A percentile compares a stretch with the other conserved stretches of the same genome.
Conservation (phyloP, 2,797 vertebrate genomes). For the Melanotaenia pygmaea region DNA sequence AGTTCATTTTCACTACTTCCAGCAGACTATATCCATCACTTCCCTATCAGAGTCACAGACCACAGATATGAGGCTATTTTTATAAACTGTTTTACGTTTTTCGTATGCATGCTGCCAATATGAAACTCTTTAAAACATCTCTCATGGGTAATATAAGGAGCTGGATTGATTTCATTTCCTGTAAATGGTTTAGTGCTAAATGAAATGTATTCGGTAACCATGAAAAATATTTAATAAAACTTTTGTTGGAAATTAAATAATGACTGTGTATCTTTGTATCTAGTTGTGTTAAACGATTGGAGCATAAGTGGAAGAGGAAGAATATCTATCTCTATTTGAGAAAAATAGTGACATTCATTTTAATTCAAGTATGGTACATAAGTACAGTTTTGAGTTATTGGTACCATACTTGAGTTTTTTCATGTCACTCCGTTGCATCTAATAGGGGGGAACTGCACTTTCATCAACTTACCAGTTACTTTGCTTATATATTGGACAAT, state of each 20-base stretch:
- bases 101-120: constrained; percentile 44
- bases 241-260: constrained; percentile 48
- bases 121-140: constrained; percentile 66
- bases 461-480: not conserved
- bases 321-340: not conserved
- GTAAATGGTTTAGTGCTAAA: constrained; percentile 66
- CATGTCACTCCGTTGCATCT: not conserved
- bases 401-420: not conserved
- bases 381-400: not conserved
- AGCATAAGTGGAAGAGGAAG: not conserved
- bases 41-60: constrained; percentile 62
- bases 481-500: not conserved
- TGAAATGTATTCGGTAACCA: constrained; percentile 65
- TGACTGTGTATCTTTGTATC: constrained; percentile 42
- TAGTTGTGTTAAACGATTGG: constrained; percentile 18
- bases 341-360: not conserved
- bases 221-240: constrained; percentile 63
- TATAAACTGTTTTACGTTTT: constrained; percentile 66
- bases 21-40: constrained; percentile 68
- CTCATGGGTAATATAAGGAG: constrained; percentile 61
- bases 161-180: constrained; percentile 67
- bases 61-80: constrained; percentile 49
- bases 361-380: not conserved
- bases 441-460: not conserved
- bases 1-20: constrained; percentile 68